phyloP scores from a whole-genome alignment of 2,888 invertebrate species.

The Hyposoter dolosus region DNA sequence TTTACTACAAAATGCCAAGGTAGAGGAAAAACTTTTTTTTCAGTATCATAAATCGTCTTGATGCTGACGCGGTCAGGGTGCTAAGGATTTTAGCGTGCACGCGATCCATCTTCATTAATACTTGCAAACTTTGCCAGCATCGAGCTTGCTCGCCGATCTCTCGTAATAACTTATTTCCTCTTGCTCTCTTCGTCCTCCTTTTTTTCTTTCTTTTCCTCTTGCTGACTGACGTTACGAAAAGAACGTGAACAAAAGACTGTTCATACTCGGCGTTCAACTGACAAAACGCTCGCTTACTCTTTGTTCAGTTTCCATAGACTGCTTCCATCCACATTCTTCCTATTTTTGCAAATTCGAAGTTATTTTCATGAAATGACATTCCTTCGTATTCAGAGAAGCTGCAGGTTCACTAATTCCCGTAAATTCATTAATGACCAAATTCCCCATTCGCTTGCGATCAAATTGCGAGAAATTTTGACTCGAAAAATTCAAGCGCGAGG shows the following conservation, averaged over 20 bases:
- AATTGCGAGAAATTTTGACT: neutral
- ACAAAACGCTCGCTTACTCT: conserved; percentile 35
- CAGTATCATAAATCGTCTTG: conserved; percentile 15
- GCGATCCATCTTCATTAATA: conserved; percentile 61
- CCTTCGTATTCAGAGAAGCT: neutral
- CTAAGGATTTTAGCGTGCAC: conserved; percentile 19
- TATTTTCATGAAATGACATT: conserved; percentile 10
- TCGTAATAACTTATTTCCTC: conserved; percentile 19
- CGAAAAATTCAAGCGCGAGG: neutral
- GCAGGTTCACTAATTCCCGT: neutral
- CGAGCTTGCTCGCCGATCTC: conserved; percentile 14
- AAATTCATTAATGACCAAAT: neutral
- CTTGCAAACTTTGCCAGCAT: conserved; percentile 45
- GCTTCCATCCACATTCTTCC: neutral
- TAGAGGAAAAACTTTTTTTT: conserved; percentile 1
- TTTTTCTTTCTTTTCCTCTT: neutral
- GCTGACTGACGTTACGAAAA: conserved; percentile 5
- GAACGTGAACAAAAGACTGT: conserved; percentile 41
- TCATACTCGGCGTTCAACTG: conserved; percentile 17
- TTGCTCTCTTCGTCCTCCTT: neutral
- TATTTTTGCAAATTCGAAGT: neutral
- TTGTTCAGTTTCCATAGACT: neutral
- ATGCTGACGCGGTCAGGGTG: neutral
- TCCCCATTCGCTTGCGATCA: neutral
- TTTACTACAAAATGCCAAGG: neutral